Evolutionary conservation across 1,140 invertebrate genomes (phyloP).

Genomic region (Leptinotarsa texana): DNA sequence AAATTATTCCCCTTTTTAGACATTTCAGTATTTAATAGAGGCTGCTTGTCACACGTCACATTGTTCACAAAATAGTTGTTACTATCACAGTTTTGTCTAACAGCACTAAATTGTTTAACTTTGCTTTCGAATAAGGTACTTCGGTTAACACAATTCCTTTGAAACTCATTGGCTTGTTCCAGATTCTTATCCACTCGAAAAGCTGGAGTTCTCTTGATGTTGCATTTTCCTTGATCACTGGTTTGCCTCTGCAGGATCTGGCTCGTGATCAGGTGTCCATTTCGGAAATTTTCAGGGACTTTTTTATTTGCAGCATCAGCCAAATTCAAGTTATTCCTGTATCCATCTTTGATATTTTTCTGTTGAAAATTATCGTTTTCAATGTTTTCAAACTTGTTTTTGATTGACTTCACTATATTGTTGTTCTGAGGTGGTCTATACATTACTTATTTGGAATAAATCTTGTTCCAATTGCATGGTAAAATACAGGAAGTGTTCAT

Average conservation of each 20-base stretch:
- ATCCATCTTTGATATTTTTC: slow-evolving; percentile 28
- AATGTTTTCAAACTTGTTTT: slow-evolving; percentile 51
- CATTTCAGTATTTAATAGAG: slow-evolving; percentile 50
- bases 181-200: slow-evolving; percentile 62
- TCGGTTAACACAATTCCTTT: slow-evolving; percentile 43
- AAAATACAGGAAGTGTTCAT: slow-evolving; percentile 28
- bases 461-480: slow-evolving; percentile 18
- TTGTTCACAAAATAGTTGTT: slow-evolving; percentile 29
- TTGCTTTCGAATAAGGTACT: slow-evolving; percentile 45
- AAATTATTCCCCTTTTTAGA: slow-evolving; percentile 17
- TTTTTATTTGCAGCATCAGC: neutral
- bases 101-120: slow-evolving; percentile 43
- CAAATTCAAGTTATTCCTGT: slow-evolving; percentile 26
- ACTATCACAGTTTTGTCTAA: slow-evolving; percentile 39
- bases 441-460: slow-evolving; percentile 38
- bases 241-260: slow-evolving; percentile 57
- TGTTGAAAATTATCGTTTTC: slow-evolving; percentile 33
- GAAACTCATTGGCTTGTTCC: slow-evolving; percentile 51
- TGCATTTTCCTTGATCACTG: slow-evolving; percentile 62
- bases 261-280: slow-evolving; percentile 9
- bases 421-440: slow-evolving; percentile 50
- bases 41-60: slow-evolving; percentile 41
- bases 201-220: slow-evolving; percentile 65
- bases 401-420: slow-evolving; percentile 53
- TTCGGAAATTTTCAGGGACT: slow-evolving; percentile 16